A percentile compares a stretch with the other conserved stretches of the same genome.
Conservation (phyloP, 2,888 invertebrate species). For the Belgica antarctica region DNA sequence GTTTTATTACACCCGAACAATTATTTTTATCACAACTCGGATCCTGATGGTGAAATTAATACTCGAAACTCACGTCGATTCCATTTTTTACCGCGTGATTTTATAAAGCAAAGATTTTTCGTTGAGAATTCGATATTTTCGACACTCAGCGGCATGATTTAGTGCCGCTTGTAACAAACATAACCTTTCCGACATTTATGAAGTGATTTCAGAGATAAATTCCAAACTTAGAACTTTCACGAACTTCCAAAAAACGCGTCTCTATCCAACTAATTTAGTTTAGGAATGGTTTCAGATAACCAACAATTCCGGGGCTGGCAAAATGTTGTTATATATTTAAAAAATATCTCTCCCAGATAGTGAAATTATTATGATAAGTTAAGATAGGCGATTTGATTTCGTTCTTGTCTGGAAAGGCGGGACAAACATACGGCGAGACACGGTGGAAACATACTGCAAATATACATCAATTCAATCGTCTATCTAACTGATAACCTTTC, state of each 20-base stretch:
- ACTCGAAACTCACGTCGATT: not conserved
- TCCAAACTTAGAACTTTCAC: not conserved
- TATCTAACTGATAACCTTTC: slow-evolving; percentile 35
- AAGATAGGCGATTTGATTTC: slow-evolving; percentile 55
- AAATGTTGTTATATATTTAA: slow-evolving; percentile 43
- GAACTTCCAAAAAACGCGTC: not conserved
- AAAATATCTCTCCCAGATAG: slow-evolving; percentile 56
- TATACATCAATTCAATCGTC: slow-evolving; percentile 28
- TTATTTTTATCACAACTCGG: not conserved
- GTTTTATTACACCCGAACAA: slow-evolving; percentile 8
- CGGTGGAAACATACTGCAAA: slow-evolving; percentile 20
- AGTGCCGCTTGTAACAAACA: too few relatives aligned
- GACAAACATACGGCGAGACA: not conserved
- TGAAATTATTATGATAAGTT: slow-evolving; percentile 55
- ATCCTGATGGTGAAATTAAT: too few relatives aligned
- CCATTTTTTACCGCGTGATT: not conserved
- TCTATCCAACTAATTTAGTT: slow-evolving; percentile 28
- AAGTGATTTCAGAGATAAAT: not conserved
- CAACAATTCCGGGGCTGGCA: slow-evolving; percentile 31
- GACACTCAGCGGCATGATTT: too few relatives aligned
- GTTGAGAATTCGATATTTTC: too few relatives aligned
- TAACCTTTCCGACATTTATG: too few relatives aligned
- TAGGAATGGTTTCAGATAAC: slow-evolving; percentile 38
- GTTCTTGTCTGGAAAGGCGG: slow-evolving; percentile 37
- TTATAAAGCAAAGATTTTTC: too few relatives aligned